Percentiles rank a stretch among this genome's conserved stretches.
Evolutionary conservation across 1,140 invertebrate species (phyloP).

Genomic region (Tribolium madens): DNA sequence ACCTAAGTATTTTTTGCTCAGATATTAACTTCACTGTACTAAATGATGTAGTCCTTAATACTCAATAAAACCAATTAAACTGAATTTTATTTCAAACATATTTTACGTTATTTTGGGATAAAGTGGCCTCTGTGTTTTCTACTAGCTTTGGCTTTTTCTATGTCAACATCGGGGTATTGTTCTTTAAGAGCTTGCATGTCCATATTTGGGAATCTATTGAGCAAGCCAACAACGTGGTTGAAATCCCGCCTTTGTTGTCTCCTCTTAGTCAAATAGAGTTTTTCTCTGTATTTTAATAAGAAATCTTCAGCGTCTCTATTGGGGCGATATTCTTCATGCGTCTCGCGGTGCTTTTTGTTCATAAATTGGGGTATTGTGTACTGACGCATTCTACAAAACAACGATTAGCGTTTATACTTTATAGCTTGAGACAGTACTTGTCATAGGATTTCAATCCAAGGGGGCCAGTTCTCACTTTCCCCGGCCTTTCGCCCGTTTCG

Average conservation of each 20-base stretch:
- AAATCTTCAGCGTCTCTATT: slow-evolving; percentile 74
- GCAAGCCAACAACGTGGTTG: slow-evolving; percentile 75
- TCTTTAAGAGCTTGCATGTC: slow-evolving; percentile 78
- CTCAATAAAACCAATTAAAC: slow-evolving; percentile 18
- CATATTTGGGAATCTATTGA: slow-evolving; percentile 82
- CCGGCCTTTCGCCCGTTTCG: slow-evolving; percentile 81
- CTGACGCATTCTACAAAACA: slow-evolving; percentile 65
- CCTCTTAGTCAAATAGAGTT: slow-evolving; percentile 70
- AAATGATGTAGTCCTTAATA: slow-evolving; percentile 21
- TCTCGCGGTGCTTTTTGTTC: slow-evolving; percentile 72
- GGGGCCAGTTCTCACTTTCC: slow-evolving; percentile 69
- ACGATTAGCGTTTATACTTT: background rate
- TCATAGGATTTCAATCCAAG: slow-evolving; percentile 73
- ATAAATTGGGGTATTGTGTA: slow-evolving; percentile 72
- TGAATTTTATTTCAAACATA: background rate
- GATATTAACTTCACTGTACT: slow-evolving; percentile 16
- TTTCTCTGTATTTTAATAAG: slow-evolving; percentile 74
- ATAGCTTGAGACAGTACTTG: slow-evolving; percentile 50
- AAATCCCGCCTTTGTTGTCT: slow-evolving; percentile 70
- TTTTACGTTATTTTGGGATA: slow-evolving; percentile 65
- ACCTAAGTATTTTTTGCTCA: slow-evolving; percentile 21
- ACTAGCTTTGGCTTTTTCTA: slow-evolving; percentile 73
- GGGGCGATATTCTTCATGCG: slow-evolving; percentile 66
- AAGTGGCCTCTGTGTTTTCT: slow-evolving; percentile 74
- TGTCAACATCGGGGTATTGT: slow-evolving; percentile 81